Evolutionary conservation across 2,888 invertebrate species (phyloP).

Genomic region (Eilema griseolum): DNA sequence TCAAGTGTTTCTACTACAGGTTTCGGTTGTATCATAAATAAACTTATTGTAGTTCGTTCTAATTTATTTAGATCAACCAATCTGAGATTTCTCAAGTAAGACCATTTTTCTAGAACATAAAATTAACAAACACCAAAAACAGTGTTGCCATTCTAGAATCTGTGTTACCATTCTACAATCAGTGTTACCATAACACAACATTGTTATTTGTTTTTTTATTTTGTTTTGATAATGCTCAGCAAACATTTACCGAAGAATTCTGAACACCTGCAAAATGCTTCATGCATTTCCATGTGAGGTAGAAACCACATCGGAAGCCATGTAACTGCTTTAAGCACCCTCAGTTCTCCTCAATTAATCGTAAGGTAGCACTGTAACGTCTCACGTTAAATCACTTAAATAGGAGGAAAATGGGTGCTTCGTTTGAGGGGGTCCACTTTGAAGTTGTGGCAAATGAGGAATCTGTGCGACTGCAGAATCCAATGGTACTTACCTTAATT

Average conservation of each 20-base stretch:
- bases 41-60: too few species aligned
- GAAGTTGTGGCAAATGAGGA: constrained; percentile 2
- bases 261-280: constrained; percentile 20
- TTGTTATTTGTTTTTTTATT: too few species aligned
- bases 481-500: neutral
- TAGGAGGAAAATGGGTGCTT: constrained; percentile 11
- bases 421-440: constrained; percentile 2
- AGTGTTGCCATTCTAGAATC: too few species aligned
- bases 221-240: too few species aligned
- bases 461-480: constrained; percentile 1
- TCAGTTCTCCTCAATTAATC: constrained; percentile 33
- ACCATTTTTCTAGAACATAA: too few species aligned
- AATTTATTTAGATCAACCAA: too few species aligned
- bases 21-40: too few species aligned
- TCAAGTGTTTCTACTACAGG: too few species aligned
- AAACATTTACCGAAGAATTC: neutral
- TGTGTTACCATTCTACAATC: too few species aligned
- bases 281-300: constrained; percentile 20
- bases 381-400: constrained; percentile 16
- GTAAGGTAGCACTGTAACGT: constrained; percentile 20
- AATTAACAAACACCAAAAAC: too few species aligned
- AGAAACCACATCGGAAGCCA: constrained; percentile 33
- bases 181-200: too few species aligned
- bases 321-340: constrained; percentile 19
- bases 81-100: too few species aligned